phyloP scores from a whole-genome alignment of 2,797 vertebrate species.

The Gambelia wislizenii region DNA sequence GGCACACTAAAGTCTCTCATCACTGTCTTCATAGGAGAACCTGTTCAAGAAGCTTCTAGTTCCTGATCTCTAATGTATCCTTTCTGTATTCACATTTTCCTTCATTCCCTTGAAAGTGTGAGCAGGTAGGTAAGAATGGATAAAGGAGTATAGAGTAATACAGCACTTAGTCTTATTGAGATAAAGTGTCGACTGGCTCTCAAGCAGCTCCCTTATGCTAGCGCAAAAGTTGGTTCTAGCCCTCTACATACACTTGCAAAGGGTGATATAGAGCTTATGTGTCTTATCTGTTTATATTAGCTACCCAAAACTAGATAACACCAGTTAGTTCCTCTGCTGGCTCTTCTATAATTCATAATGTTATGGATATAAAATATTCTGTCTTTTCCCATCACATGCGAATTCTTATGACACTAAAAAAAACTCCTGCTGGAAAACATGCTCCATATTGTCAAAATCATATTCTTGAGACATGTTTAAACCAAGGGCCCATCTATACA shows the following conservation, averaged over 20 bases:
- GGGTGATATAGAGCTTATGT: not conserved
- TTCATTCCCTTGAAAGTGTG: not conserved
- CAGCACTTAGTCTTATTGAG: not conserved
- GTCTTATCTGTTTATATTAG: not conserved
- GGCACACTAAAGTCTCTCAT: not conserved
- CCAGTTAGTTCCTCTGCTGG: not conserved
- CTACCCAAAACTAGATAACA: not conserved
- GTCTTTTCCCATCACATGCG: constrained; percentile 51
- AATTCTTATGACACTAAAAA: constrained; percentile 53
- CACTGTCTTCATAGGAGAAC: not conserved
- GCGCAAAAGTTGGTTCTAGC: not conserved
- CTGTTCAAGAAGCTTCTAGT: not conserved
- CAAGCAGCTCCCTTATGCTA: not conserved
- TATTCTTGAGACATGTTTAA: constrained; percentile 71
- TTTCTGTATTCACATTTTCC: not conserved
- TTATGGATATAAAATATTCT: constrained; percentile 36
- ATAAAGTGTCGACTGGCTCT: not conserved
- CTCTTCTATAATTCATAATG: not conserved
- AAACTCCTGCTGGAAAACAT: constrained; percentile 64
- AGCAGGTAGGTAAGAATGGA: not conserved
- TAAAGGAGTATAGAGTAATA: not conserved
- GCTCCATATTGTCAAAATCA: constrained; percentile 64
- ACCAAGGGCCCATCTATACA: too few species aligned
- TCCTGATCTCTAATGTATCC: not conserved
- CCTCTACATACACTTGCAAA: not conserved